Evolutionary conservation across 2,888 invertebrate genomes (phyloP), one percentile per base, ranked within the genome.

Genomic region (Tetheella fluctuosa): DNA sequence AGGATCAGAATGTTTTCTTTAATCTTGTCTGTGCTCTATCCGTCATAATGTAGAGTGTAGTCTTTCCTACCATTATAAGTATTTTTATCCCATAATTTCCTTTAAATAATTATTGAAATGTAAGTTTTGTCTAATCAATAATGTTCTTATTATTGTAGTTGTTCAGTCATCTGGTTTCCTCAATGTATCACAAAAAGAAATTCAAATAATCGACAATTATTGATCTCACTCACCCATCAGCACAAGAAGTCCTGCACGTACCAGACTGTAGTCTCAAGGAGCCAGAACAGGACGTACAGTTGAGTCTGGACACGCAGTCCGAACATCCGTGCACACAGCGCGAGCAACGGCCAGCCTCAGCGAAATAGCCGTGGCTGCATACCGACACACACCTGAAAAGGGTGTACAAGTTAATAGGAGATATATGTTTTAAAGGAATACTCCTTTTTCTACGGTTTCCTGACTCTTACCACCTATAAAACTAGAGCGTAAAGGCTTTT

Each of bases 321-420:
- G 95, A 93, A 84, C 97, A 97, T 3, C 97, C 96, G 83, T 97
- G 96, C 70, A 97, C 89, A 80, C 98, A 98, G 2, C 95, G 96
- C 42, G 95, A 94, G 80, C 98, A 98, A 0, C 94, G 94, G 0
- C 95, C 96, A 6, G 95, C 95, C 69, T 96, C 96, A 65, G 96
- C 94, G 80, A 95, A 97, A 86, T 94, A 97, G 0, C 97, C 97
- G 60, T 94, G 94, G 61, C 96, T 95, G 85, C 98, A 98, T 70
- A 95, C 95, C 23, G 95, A 94, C 20, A 97, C 96, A 81, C 98
- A 98, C 69, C 95, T 95, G 64, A 15, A 53, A 57, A 59, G 48
- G 20, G 7, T 48, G 48, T 17, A 48, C 48, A 20, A 0, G 48
- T 48, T 20, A 20, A 1, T 20, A 20, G 17, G 10, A 17, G 10